Base-by-base conservation (phyloP, 2,797 vertebrate species). In the Cetoscarus ocellatus region DNA sequence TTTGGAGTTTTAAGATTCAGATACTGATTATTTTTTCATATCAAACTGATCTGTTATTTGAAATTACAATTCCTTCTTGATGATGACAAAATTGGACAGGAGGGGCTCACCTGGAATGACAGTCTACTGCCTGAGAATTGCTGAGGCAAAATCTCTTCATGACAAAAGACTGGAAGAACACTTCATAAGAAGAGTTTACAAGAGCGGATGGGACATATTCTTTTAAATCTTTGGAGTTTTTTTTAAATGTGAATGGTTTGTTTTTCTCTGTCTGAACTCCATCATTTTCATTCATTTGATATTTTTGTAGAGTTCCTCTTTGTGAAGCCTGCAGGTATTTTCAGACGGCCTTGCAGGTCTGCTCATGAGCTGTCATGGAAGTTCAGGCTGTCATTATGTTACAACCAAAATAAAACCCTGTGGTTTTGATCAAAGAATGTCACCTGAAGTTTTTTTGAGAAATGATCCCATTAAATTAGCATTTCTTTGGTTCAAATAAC, bases 351-450 rank as follows among this genome's bases (percentile, higher is more conserved):
- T 54, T 71, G 53, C 47, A 57, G 75, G 68, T 69, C 68, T 60
- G 52, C 60, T 83, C 54, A 38, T 34, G 39, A 55, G 67, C 56
- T 38, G 60, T 77, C 62, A 66, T 43, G 51, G 43, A 17, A 56
- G 48, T 63, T 70, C 68, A 34, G 35, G 1, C 55, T 61, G 47
- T 73, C 36, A 42, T 67, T 67, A 45, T 64, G 73, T 60, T 17
- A 50, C 38, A 67, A 70, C 62, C 56, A 13, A 34, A 72, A 73
- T 49, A 69, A 53, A 64, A 58, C 54, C 11, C 45, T 18, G 5
- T 64, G 69, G 47, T 72, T 84, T 79, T 70, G 74, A 79, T 84
- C 61, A 67, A 69, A 74, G 18, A 36, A 6, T 67, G 49, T 62
- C 74, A 57, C 55, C 39, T 35, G 42, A 27, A 4, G 27, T 27